Percentiles rank a stretch among this genome's conserved stretches.
Evolutionary conservation across 2,888 invertebrate species (phyloP).

Genomic region (Rhaphigaster nebulosa): DNA sequence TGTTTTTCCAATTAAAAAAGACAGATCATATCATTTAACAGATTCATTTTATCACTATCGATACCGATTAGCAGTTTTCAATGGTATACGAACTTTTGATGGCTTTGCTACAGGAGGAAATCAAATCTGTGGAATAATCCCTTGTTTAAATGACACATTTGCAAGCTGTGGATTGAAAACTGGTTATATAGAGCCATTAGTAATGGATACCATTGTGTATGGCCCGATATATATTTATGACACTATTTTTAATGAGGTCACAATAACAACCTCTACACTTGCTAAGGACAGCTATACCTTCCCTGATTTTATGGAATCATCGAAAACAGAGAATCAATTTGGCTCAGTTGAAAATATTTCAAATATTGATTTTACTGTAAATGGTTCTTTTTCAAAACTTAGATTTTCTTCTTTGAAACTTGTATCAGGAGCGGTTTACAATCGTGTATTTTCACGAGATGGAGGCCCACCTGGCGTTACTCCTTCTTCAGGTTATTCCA

Average conservation of each 20-base stretch:
- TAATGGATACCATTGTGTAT: background rate
- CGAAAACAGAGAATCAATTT: background rate
- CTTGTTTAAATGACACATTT: constrained; percentile 41
- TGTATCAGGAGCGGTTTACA: constrained; percentile 50
- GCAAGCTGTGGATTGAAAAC: constrained; percentile 51
- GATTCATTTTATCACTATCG: constrained; percentile 44
- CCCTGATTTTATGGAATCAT: background rate
- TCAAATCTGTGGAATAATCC: constrained; percentile 51
- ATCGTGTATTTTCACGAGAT: constrained; percentile 55
- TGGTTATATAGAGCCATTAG: background rate
- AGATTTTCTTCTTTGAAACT: constrained; percentile 50
- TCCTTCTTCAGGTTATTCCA: background rate
- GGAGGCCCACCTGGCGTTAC: constrained; percentile 12
- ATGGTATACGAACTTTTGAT: constrained; percentile 38
- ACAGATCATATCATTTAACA: background rate
- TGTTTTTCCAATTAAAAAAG: background rate
- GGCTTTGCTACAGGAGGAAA: constrained; percentile 27
- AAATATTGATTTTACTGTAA: background rate
- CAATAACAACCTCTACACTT: background rate
- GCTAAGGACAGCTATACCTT: background rate
- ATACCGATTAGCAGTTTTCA: constrained; percentile 55
- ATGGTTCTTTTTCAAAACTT: background rate
- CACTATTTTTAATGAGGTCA: background rate
- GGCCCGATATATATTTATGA: constrained; percentile 2
- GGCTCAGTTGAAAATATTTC: constrained; percentile 31